Percentiles rank a stretch among this genome's conserved stretches.
These are phyloP conservation scores for Cebidichthys violaceus DNA, from an alignment of 2,113 vertebrate species.

Conservation along the genomic window DNA sequence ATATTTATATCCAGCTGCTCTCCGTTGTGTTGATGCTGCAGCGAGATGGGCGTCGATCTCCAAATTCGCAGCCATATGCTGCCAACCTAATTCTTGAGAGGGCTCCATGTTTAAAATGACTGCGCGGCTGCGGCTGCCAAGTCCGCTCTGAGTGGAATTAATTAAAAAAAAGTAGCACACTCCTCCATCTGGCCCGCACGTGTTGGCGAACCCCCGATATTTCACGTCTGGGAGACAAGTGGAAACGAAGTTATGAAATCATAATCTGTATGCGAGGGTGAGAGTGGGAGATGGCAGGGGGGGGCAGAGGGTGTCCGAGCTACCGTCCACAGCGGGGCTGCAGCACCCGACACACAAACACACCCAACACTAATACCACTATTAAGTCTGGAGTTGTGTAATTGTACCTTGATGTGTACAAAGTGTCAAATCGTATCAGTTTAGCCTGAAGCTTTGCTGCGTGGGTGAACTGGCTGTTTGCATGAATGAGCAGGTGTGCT, in stretches of 20 bases:
- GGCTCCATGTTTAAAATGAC: constrained; percentile 61
- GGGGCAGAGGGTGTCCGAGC: not conserved
- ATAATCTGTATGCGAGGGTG: not conserved
- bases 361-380: not conserved
- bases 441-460: not conserved
- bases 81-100: constrained; percentile 58
- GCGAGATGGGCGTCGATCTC: constrained; percentile 43
- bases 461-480: not conserved
- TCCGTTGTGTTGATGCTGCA: constrained; percentile 46
- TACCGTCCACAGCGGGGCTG: not conserved
- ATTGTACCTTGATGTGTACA: not conserved
- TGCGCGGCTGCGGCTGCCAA: constrained; percentile 53
- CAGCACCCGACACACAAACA: not conserved
- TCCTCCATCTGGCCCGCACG: constrained; percentile 59
- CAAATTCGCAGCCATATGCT: constrained; percentile 65
- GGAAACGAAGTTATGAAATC: constrained; percentile 36
- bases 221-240: constrained; percentile 31
- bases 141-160: constrained; percentile 56
- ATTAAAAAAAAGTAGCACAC: constrained; percentile 66
- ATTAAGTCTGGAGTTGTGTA: not conserved
- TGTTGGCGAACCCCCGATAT: constrained; percentile 15
- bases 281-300: not conserved
- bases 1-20: constrained; percentile 67
- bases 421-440: not conserved
- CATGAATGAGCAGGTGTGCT: constrained; percentile 34